Base-by-base conservation (phyloP, 1,140 invertebrate genomes). In the Lerema accius region DNA sequence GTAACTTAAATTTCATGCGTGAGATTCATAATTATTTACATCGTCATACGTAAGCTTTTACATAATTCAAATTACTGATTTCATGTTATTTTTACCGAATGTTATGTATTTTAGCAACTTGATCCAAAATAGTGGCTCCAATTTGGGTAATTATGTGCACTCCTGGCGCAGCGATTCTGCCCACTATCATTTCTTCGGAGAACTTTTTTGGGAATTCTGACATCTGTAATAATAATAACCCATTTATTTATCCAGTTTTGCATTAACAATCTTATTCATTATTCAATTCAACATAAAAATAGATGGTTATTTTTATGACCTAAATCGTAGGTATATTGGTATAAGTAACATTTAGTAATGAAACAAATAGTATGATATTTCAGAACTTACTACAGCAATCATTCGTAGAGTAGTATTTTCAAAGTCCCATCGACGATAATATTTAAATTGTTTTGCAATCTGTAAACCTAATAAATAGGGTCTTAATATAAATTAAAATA, bases 61-160 rank as follows among this genome's bases (percentile, higher is more conserved):
- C 19, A 23, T 3, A 23, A n/a, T n/a, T n/a, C n/a, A 23, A 32
- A 7, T 1, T 7, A 32, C 28, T 7, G 28, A n/a, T 7, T 32
- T 32, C 7, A 26, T 69, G 45, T 9, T 53, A 5, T 23, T 23
- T 5, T 23, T 49, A 87, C 81, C 69, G 76, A 11, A 87, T 66
- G 51, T 87, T 87, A 55, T 87, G 84, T 35, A 81, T 66, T 16
- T 71, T 62, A 5, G 80, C 69, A 0, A 85, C 26, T 10, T 69
- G 69, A 4, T 76, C 17, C 0, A 87, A 48, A 1, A 84, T 46
- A 3, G 65, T 76, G n/a, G 65, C 42, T 4, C 71, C 51, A 0
- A 69, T 73, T 32, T 72, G 74, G 0, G 69, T 77, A 3, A 83
- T 60, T 4, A 63, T 39, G 0, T 76, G 58, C 0, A 80, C 49